Conservation (phyloP, 1,140 invertebrate genomes). For the Brachionus plicatilis region DNA sequence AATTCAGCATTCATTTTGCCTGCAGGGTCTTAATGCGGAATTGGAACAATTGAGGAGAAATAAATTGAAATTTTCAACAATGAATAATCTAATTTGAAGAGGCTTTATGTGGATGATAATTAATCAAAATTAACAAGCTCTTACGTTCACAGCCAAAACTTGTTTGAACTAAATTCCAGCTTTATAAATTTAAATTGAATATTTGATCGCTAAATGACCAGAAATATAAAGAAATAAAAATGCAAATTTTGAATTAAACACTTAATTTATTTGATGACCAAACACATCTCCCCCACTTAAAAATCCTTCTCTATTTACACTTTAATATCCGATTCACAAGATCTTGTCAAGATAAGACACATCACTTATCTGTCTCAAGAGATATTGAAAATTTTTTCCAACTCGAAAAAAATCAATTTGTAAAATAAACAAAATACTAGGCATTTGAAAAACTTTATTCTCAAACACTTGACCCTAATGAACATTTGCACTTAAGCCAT, state of each 20-base stretch:
- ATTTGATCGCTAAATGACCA: not conserved
- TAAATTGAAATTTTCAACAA: not conserved
- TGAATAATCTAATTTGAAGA: not conserved
- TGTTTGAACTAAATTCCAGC: not conserved
- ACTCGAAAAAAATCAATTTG: not conserved
- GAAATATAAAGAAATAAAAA: not conserved
- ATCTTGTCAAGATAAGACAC: not conserved
- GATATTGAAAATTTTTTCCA: not conserved
- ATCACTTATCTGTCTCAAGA: not conserved
- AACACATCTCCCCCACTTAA: not conserved
- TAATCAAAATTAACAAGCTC: not conserved
- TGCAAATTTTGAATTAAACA: not conserved
- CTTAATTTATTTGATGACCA: not conserved
- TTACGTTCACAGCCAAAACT: not conserved
- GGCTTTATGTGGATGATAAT: not conserved
- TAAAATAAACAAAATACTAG: not conserved
- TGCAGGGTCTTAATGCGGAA: not conserved
- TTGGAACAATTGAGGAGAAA: not conserved
- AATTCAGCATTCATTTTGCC: not conserved
- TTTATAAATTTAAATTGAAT: not conserved
- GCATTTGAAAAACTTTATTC: not conserved
- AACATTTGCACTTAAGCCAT: not conserved
- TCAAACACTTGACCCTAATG: constrained; percentile 22
- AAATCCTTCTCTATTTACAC: not conserved
- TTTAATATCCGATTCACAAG: not conserved